These are phyloP conservation scores for Tenebrosternarchus preto DNA, from an alignment of 2,113 vertebrate genomes.

Conservation along the genomic window DNA sequence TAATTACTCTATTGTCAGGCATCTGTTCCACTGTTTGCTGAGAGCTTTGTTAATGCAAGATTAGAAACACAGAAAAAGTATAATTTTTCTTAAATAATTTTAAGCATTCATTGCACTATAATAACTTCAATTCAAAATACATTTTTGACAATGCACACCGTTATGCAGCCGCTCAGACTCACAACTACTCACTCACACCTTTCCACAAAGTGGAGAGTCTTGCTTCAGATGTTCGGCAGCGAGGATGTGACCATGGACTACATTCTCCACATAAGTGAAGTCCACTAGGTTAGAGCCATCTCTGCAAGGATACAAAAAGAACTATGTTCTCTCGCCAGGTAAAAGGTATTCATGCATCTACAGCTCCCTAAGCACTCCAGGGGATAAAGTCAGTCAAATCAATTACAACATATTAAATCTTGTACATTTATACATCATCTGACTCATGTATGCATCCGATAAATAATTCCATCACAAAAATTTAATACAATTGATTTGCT, in stretches of 20 bases:
- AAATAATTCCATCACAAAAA: neutral
- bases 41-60: too few relatives aligned
- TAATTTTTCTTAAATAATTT: too few relatives aligned
- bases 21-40: too few relatives aligned
- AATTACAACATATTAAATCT: neutral
- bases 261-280: conserved; percentile 97
- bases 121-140: too few relatives aligned
- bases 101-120: too few relatives aligned
- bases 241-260: conserved; percentile 93
- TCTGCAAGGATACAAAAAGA: conserved; percentile 64
- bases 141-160: neutral
- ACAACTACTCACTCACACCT: conserved; percentile 47
- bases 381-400: conserved; percentile 1
- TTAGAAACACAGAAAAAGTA: too few relatives aligned
- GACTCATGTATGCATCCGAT: neutral
- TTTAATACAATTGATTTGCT: too few relatives aligned
- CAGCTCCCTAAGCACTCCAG: neutral
- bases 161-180: neutral
- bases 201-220: conserved; percentile 81
- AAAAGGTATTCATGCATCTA: neutral
- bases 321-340: neutral
- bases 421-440: neutral
- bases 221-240: conserved; percentile 85
- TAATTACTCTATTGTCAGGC: too few relatives aligned
- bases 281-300: conserved; percentile 93